Evolutionary conservation across 1,140 invertebrate genomes (phyloP).

Genomic region (Diabrotica undecimpunctata): DNA sequence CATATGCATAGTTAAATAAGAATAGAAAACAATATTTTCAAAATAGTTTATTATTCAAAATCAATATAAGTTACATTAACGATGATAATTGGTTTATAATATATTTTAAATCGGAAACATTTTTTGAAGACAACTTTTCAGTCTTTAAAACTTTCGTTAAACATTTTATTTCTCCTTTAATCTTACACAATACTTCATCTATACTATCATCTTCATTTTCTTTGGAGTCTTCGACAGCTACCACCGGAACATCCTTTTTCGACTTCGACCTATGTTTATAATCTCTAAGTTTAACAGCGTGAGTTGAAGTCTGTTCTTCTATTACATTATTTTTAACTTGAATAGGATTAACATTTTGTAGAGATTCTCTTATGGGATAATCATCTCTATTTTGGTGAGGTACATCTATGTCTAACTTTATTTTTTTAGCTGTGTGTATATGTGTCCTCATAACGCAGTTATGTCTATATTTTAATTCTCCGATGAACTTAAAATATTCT

Average conservation of each 20-base stretch:
- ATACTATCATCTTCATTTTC: conserved; percentile 3
- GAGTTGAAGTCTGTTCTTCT: background rate
- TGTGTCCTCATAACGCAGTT: conserved; percentile 9
- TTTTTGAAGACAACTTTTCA: conserved; percentile 20
- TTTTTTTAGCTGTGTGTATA: conserved; percentile 1
- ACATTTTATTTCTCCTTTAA: conserved; percentile 19
- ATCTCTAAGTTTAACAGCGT: no score
- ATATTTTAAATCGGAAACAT: conserved; percentile 16
- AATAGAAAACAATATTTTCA: background rate
- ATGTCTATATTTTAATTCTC: conserved; percentile 1
- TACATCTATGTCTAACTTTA: background rate
- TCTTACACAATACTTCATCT: conserved; percentile 6
- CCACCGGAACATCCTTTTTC: background rate
- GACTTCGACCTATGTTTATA: no score
- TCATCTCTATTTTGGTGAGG: no score
- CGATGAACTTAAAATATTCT: conserved; percentile 9
- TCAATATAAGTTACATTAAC: background rate
- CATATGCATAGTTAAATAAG: no score
- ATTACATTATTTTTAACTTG: background rate
- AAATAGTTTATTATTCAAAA: background rate
- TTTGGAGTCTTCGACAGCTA: background rate
- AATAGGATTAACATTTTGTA: no score
- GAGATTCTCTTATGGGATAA: no score
- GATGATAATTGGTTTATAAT: conserved; percentile 17
- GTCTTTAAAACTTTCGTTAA: conserved; percentile 14